Evolutionary conservation across 2,888 invertebrate genomes (phyloP).

Genomic region (Prosopocoilus inquinatus): DNA sequence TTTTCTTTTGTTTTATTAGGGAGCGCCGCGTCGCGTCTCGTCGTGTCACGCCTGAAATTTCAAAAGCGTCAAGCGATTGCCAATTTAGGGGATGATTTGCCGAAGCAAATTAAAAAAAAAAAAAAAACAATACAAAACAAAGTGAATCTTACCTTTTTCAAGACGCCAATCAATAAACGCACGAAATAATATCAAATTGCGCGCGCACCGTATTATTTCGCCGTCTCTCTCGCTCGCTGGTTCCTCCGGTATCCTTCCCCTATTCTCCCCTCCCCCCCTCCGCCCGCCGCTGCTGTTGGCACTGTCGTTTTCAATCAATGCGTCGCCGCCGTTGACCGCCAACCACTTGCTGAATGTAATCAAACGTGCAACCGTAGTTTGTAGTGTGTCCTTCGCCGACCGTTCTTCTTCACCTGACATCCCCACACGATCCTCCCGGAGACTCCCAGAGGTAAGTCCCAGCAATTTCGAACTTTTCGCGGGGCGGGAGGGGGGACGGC

Average conservation of each 20-base stretch:
- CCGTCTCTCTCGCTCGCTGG: constrained; percentile 27
- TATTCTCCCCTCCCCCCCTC: constrained; percentile 22
- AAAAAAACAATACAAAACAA: too few relatives aligned
- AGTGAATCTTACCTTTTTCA: too few relatives aligned
- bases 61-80: too few relatives aligned
- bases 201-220: constrained; percentile 37
- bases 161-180: too few relatives aligned
- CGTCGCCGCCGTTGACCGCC: constrained; percentile 29
- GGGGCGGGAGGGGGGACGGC: too few relatives aligned
- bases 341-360: constrained; percentile 42
- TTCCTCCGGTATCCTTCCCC: constrained; percentile 17
- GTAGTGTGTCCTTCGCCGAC: not conserved
- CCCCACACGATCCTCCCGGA: not conserved
- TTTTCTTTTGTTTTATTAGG: too few relatives aligned
- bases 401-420: not conserved
- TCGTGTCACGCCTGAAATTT: too few relatives aligned
- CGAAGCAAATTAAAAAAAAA: too few relatives aligned
- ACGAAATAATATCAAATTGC: constrained; percentile 14
- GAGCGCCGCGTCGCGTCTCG: too few relatives aligned
- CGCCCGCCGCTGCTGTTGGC: constrained; percentile 13
- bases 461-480: not conserved
- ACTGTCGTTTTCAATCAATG: constrained; percentile 30
- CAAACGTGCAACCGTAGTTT: not conserved
- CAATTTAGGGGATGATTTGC: too few relatives aligned
- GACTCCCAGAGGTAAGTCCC: not conserved